phyloP scores from a whole-genome alignment of 2,113 vertebrate genomes.

The Chamaea fasciata region DNA sequence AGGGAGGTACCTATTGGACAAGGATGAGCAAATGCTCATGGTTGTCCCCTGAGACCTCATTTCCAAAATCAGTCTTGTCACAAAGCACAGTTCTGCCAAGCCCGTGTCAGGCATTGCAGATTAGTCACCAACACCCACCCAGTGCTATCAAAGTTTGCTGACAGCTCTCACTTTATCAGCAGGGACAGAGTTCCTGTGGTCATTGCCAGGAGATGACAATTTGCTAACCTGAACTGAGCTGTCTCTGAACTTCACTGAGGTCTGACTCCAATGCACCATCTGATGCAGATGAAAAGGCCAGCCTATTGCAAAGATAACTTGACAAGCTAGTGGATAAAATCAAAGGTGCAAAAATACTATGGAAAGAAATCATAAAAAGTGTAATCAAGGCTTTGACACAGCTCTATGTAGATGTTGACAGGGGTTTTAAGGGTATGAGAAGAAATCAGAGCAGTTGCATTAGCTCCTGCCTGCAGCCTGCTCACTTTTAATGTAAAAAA shows the following conservation, averaged over 20 bases:
- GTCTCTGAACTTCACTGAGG: background rate
- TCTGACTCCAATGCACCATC: background rate
- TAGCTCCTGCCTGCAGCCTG: background rate
- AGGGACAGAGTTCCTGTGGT: conserved; percentile 45
- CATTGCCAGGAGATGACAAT: conserved; percentile 33
- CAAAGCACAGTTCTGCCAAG: background rate
- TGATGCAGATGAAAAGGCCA: background rate
- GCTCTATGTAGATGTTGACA: background rate
- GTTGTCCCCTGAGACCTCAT: background rate
- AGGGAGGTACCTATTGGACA: background rate
- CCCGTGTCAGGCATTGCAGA: background rate
- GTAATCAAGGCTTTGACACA: background rate
- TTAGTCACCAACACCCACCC: conserved; percentile 4
- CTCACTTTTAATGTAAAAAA: background rate
- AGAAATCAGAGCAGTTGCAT: background rate
- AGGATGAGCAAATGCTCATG: background rate
- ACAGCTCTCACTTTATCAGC: conserved; percentile 39
- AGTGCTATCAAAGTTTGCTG: background rate
- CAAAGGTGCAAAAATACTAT: background rate
- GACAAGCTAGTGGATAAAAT: background rate
- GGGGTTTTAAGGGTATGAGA: background rate
- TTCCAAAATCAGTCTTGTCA: conserved; percentile 12
- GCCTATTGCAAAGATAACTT: background rate
- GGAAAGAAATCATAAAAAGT: background rate
- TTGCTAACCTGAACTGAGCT: background rate